Evolutionary conservation across 2,113 vertebrate genomes (phyloP).

Genomic region (Xiphorhynchus elegans): DNA sequence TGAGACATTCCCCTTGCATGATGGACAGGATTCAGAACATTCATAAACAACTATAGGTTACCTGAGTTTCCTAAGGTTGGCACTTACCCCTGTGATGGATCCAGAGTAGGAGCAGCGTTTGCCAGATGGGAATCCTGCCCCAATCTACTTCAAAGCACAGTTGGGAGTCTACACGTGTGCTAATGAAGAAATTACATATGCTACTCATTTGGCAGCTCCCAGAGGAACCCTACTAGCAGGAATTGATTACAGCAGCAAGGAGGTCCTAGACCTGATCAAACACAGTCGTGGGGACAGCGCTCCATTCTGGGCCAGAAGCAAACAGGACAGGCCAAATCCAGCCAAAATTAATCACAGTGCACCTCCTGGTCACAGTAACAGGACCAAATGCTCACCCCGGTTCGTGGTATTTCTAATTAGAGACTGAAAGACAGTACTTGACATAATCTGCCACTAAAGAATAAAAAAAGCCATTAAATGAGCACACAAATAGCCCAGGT

Average conservation of each 20-base stretch:
- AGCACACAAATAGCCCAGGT: neutral
- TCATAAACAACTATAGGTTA: neutral
- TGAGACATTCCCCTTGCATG: neutral
- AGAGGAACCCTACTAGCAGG: conserved; percentile 16
- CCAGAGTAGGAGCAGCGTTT: neutral
- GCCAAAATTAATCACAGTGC: neutral
- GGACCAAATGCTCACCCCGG: neutral
- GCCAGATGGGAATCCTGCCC: neutral
- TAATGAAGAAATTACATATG: conserved; percentile 41
- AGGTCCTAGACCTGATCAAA: conserved; percentile 3
- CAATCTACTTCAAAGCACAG: conserved; percentile 33
- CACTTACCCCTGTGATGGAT: neutral
- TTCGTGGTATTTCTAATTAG: neutral
- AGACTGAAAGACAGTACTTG: neutral
- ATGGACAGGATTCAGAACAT: neutral
- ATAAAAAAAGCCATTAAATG: neutral
- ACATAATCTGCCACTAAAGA: neutral
- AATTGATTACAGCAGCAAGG: conserved; percentile 25
- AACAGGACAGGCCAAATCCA: neutral
- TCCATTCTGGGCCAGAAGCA: neutral
- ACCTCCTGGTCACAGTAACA: neutral
- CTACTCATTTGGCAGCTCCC: conserved; percentile 35
- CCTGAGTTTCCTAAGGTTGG: neutral
- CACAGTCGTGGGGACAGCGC: neutral
- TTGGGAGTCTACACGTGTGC: neutral